Conservation (phyloP, 1,140 invertebrate species). For the Caenorhabditis brenneri region DNA sequence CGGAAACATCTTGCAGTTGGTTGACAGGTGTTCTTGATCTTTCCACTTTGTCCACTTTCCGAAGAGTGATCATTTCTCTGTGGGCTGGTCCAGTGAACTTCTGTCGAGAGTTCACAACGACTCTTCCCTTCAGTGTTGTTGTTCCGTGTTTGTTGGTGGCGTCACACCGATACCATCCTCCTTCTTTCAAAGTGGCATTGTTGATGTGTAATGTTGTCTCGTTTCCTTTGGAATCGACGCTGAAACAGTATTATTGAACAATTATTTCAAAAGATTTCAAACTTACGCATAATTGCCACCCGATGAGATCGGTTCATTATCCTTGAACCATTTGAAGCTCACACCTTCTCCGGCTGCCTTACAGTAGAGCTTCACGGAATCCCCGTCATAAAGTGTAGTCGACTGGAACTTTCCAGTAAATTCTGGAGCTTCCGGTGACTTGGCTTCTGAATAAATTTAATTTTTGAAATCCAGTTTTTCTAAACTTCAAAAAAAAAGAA, state of each 20-base stretch:
- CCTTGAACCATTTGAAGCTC: constrained; percentile 56
- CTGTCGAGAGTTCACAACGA: constrained; percentile 59
- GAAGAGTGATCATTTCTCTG: constrained; percentile 62
- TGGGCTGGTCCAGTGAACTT: constrained; percentile 54
- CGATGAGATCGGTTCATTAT: constrained; percentile 44
- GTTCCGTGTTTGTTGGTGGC: constrained; percentile 60
- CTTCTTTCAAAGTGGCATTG: constrained; percentile 58
- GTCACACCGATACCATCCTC: constrained; percentile 62
- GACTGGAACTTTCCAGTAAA: constrained; percentile 61
- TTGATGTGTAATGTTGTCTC: constrained; percentile 58
- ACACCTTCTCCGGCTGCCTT: constrained; percentile 58
- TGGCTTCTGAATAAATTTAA: constrained; percentile 52
- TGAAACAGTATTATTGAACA: constrained; percentile 35
- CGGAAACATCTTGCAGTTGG: constrained; percentile 73
- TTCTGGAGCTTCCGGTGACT: constrained; percentile 55
- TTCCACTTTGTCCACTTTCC: constrained; percentile 61
- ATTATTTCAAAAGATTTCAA: background rate
- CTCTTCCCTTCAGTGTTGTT: constrained; percentile 59
- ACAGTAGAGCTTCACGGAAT: constrained; percentile 60
- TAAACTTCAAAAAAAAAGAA: background rate
- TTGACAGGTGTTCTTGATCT: constrained; percentile 46
- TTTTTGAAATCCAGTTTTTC: no score
- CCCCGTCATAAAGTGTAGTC: constrained; percentile 59
- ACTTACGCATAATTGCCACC: constrained; percentile 47
- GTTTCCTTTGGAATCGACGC: constrained; percentile 51